Evolutionary conservation across 37 sponge, comb jelly and placozoan genomes (phyloP).

Genomic region (Dysidea cf. avara): DNA sequence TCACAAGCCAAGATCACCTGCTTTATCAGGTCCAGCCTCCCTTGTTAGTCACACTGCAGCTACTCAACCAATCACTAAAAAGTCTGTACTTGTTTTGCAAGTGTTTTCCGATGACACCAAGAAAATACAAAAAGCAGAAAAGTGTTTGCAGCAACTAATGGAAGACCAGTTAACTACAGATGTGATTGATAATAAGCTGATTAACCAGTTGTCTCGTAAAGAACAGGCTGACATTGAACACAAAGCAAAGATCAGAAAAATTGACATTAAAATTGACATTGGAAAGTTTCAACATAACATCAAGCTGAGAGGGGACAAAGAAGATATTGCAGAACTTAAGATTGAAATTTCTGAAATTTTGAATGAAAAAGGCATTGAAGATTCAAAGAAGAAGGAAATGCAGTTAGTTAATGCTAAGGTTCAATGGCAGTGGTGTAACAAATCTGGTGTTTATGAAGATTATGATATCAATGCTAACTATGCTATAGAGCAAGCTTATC

Average conservation of each 20-base stretch:
- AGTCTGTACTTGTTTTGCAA: too few relatives aligned
- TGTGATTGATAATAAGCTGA: slow-evolving; percentile 17
- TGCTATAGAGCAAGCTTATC: slow-evolving; percentile 38
- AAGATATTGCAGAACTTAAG: slow-evolving; percentile 14
- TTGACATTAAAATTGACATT: slow-evolving; percentile 26
- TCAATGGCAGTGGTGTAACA: slow-evolving; percentile 27
- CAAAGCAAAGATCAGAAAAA: background rate
- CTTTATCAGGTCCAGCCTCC: too few relatives aligned
- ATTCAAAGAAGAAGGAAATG: slow-evolving; percentile 2
- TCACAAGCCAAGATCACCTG: too few relatives aligned
- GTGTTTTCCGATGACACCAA: too few relatives aligned
- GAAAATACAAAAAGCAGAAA: slow-evolving; percentile 19
- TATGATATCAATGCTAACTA: slow-evolving; percentile 25
- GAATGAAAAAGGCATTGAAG: background rate
- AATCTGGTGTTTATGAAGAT: slow-evolving; percentile 2
- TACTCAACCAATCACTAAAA: too few relatives aligned
- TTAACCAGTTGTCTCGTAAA: background rate
- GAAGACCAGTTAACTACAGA: slow-evolving; percentile 18
- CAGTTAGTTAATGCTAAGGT: slow-evolving; percentile 11
- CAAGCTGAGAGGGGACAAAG: slow-evolving; percentile 4
- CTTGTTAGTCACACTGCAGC: too few relatives aligned
- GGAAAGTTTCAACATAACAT: slow-evolving; percentile 4
- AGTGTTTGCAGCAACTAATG: background rate
- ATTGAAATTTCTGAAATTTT: background rate
- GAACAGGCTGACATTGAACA: background rate